Evolutionary conservation across 2,113 vertebrate species (phyloP).

Genomic region (Corydoras maculifer): DNA sequence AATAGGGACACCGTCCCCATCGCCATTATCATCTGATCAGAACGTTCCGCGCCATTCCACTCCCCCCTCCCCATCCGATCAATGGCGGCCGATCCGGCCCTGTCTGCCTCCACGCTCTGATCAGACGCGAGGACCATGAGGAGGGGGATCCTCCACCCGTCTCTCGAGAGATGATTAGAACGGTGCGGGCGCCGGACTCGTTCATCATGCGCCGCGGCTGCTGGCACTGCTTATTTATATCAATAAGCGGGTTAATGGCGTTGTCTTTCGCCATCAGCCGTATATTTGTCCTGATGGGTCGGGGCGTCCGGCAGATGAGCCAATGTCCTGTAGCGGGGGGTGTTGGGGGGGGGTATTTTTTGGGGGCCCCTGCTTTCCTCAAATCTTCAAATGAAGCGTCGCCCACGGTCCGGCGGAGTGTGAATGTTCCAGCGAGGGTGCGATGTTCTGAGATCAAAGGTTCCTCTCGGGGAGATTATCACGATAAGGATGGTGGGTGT

Average conservation of each 20-base stretch:
- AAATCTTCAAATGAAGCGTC: no score
- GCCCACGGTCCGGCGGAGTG: no score
- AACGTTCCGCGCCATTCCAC: slow-evolving; percentile 32
- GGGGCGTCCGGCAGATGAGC: no score
- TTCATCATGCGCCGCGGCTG: slow-evolving; percentile 1
- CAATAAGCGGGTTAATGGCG: slow-evolving; percentile 13
- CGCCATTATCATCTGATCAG: slow-evolving; percentile 45
- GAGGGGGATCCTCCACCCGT: neutral
- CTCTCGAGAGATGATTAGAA: no score
- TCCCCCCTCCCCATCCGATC: slow-evolving; percentile 29
- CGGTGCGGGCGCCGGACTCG: neutral
- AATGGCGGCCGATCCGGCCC: slow-evolving; percentile 44
- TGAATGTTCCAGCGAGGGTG: no score
- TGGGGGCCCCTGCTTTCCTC: no score
- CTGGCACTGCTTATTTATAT: slow-evolving; percentile 24
- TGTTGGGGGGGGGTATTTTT: no score
- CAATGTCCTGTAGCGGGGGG: no score
- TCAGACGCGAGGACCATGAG: slow-evolving; percentile 46
- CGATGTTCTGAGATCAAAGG: no score
- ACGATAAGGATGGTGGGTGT: no score
- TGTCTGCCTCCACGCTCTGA: slow-evolving; percentile 46
- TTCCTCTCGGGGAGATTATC: no score
- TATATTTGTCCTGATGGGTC: no score
- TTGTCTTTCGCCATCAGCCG: neutral
- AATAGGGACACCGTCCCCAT: neutral